These are phyloP conservation scores for Pomatorhinus ruficollis DNA, from an alignment of 2,113 vertebrate species.

Conservation along the genomic window DNA sequence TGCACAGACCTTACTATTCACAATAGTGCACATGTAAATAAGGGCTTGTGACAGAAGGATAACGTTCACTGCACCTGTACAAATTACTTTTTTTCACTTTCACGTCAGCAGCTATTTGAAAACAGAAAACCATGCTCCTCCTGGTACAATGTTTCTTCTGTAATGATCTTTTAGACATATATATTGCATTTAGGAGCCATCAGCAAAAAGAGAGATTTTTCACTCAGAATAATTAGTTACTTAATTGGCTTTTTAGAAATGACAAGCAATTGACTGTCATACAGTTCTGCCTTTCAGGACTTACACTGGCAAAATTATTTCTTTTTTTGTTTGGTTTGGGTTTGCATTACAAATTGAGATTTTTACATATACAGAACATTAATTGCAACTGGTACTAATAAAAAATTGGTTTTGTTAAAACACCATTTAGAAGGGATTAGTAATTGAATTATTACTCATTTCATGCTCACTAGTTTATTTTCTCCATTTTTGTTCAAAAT, in stretches of 20 bases:
- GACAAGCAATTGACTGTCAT: neutral
- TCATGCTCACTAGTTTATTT: neutral
- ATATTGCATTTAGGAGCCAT: neutral
- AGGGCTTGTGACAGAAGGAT: neutral
- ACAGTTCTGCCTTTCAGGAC: neutral
- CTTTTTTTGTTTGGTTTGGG: neutral
- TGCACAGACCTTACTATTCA: rapidly evolving
- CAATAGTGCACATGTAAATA: neutral
- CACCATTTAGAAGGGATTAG: neutral
- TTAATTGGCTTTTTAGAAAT: neutral
- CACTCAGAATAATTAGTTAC: neutral
- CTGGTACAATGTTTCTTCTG: neutral
- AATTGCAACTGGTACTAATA: neutral
- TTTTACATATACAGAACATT: neutral
- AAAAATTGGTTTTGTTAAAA: neutral
- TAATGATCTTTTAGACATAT: neutral
- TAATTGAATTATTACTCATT: neutral
- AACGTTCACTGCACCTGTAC: neutral
- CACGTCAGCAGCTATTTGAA: neutral
- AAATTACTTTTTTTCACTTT: neutral
- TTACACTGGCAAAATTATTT: neutral
- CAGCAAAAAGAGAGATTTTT: neutral
- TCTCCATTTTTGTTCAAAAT: neutral
- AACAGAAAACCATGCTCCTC: neutral
- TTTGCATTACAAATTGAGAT: neutral